These are phyloP conservation scores for Drosophila burlai DNA, from an alignment of 1,140 invertebrate species.

Conservation along the genomic window DNA sequence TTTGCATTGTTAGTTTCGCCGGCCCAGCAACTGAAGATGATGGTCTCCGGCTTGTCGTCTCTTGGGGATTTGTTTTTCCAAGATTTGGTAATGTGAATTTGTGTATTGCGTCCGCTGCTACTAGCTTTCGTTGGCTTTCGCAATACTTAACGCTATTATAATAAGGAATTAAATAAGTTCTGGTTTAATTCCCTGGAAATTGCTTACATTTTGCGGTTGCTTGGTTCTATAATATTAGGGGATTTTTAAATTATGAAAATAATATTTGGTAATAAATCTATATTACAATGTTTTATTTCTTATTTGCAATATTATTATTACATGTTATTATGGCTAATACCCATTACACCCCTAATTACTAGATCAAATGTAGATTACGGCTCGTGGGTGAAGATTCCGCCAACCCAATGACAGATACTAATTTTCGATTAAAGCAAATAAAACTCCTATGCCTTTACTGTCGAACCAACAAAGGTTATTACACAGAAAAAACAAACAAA, in stretches of 20 bases:
- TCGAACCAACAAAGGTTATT: neutral
- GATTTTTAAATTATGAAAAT: neutral
- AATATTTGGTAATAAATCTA: neutral
- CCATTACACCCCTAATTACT: neutral
- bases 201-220: neutral
- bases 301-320: neutral
- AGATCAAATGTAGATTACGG: neutral
- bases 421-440: slow-evolving; percentile 21
- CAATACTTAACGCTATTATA: neutral
- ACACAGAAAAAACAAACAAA: neutral
- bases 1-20: slow-evolving; percentile 60
- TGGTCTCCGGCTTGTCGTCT: slow-evolving; percentile 22
- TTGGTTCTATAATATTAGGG: neutral
- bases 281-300: neutral
- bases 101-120: neutral
- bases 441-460: too few relatives aligned
- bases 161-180: neutral
- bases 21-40: slow-evolving; percentile 34
- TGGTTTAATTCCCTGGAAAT: neutral
- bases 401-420: slow-evolving; percentile 6
- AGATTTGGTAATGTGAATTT: slow-evolving; percentile 28
- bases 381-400: neutral
- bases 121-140: neutral
- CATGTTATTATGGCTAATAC: neutral
- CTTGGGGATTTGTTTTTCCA: slow-evolving; percentile 12